Evolutionary conservation across 2,113 vertebrate genomes (phyloP).

Genomic region (Sinocyclocheilus anshuiensis): DNA sequence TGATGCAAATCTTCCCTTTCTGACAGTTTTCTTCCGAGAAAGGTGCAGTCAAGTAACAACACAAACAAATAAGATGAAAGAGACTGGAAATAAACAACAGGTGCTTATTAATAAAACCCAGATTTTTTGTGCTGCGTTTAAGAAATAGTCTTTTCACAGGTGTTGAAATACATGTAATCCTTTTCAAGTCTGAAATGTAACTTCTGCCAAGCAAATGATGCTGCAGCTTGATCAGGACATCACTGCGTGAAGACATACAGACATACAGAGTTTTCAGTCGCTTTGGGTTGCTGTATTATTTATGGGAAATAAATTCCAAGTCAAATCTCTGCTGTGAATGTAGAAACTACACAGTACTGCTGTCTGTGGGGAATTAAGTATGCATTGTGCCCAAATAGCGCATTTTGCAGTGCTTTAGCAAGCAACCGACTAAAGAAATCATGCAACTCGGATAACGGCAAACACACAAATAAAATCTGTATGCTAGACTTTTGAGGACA

Average conservation of each 20-base stretch:
- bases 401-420: neutral
- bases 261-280: neutral
- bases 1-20: neutral
- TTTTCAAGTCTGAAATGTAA: slow-evolving; percentile 32
- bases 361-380: neutral
- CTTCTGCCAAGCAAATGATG: neutral
- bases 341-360: neutral
- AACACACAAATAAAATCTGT: neutral
- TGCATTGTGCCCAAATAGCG: neutral
- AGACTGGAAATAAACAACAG: slow-evolving; percentile 7
- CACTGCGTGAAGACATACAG: slow-evolving; percentile 1
- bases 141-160: neutral
- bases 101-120: neutral
- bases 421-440: neutral
- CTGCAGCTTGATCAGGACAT: slow-evolving; percentile 19
- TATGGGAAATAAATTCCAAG: neutral
- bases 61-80: neutral
- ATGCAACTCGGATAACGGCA: neutral
- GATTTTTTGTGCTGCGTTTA: neutral
- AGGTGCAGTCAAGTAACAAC: neutral
- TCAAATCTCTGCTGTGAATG: neutral
- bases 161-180: slow-evolving; percentile 40
- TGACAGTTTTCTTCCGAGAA: slow-evolving; percentile 7
- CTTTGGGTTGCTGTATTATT: slow-evolving; percentile 18
- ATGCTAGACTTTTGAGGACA: too few species aligned